Conservation (phyloP, 2,888 invertebrate genomes). For the Eremobia ochroleuca region DNA sequence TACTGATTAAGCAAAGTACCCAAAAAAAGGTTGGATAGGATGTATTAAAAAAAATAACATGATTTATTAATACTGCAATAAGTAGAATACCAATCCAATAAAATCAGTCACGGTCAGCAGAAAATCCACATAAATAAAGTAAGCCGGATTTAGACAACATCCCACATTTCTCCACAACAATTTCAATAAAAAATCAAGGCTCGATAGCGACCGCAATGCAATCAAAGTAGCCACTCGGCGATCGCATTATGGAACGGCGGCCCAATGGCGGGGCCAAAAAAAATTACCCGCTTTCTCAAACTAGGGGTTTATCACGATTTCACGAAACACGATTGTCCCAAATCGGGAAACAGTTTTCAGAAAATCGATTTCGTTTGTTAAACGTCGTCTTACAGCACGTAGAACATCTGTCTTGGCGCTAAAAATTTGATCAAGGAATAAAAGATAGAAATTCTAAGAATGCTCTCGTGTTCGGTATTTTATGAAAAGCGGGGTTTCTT, state of each 20-base stretch:
- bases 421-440: slow-evolving; percentile 52
- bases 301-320: slow-evolving; percentile 64
- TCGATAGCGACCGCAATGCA: slow-evolving; percentile 61
- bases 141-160: slow-evolving; percentile 8
- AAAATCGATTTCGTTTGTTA: slow-evolving; percentile 59
- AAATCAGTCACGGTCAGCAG: slow-evolving; percentile 30
- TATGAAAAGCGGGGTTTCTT: neutral
- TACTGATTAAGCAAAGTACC: too few relatives aligned
- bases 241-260: slow-evolving; percentile 54
- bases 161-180: slow-evolving; percentile 51
- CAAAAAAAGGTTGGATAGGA: too few relatives aligned
- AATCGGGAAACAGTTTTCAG: slow-evolving; percentile 53
- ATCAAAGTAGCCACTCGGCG: slow-evolving; percentile 65
- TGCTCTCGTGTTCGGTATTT: slow-evolving; percentile 17
- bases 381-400: slow-evolving; percentile 41
- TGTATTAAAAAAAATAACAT: too few relatives aligned
- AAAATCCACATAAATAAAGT: slow-evolving; percentile 38
- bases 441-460: slow-evolving; percentile 27
- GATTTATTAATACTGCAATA: too few relatives aligned
- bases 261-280: slow-evolving; percentile 46
- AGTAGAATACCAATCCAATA: slow-evolving; percentile 29
- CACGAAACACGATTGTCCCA: slow-evolving; percentile 58
- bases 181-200: slow-evolving; percentile 62
- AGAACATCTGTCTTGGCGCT: slow-evolving; percentile 37
- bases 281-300: slow-evolving; percentile 57